Conservation (phyloP, 2,797 vertebrate species). For the Scolopax rusticola region DNA sequence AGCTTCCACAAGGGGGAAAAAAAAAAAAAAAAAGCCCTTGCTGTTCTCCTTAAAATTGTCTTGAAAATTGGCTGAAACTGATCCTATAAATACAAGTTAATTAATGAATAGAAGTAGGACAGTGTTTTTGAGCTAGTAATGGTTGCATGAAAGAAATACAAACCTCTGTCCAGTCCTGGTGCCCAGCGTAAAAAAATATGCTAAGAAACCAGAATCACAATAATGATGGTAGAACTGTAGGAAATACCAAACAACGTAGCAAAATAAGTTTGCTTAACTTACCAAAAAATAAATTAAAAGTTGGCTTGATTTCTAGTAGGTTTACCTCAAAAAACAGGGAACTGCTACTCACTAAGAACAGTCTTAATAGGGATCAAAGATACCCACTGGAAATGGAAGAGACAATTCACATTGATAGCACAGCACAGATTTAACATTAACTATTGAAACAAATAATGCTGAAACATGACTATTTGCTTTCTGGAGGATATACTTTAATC, state of each 20-base stretch:
- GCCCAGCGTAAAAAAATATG: accelerated
- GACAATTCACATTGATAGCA: not conserved
- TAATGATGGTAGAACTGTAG: not conserved
- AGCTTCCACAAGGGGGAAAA: not conserved
- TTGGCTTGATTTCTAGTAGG: not conserved
- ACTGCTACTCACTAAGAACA: not conserved
- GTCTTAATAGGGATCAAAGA: not conserved
- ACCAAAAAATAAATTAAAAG: not conserved
- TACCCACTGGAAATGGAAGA: not conserved
- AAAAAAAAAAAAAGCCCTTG: not conserved
- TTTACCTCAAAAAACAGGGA: not conserved
- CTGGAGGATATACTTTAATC: not conserved
- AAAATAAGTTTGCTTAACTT: not conserved
- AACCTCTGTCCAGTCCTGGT: not conserved
- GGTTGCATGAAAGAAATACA: not conserved
- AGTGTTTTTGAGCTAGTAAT: not conserved
- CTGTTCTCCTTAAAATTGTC: not conserved
- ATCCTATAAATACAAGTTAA: not conserved
- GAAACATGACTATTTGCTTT: not conserved
- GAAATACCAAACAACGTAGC: not conserved
- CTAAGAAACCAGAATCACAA: not conserved
- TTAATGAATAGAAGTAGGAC: not conserved
- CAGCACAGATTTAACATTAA: not conserved
- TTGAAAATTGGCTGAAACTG: not conserved
- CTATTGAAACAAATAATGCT: not conserved